Percentiles rank a stretch among this genome's conserved stretches.
phyloP scores from a whole-genome alignment of 2,113 vertebrate species.

The Neogobius melanostomus region DNA sequence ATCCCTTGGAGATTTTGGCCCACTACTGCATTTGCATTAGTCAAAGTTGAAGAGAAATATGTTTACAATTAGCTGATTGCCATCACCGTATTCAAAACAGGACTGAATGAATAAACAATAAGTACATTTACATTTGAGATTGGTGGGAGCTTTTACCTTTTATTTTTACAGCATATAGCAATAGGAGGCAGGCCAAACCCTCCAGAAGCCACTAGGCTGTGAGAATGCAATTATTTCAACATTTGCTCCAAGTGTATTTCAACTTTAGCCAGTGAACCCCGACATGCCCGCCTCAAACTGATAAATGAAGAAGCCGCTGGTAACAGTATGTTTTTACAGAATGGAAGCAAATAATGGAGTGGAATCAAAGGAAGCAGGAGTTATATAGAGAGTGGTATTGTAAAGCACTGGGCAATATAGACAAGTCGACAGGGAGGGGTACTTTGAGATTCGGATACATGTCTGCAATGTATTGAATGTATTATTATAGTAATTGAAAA shows the following conservation, averaged over 20 bases:
- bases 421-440: background rate
- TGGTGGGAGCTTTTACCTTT: background rate
- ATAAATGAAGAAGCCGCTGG: slow-evolving; percentile 32
- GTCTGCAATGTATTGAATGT: background rate
- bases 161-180: slow-evolving; percentile 1
- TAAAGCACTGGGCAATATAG: background rate
- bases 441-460: background rate
- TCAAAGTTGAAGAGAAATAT: no score
- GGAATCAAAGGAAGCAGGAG: slow-evolving; percentile 27
- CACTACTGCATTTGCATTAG: background rate
- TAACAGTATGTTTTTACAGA: slow-evolving; percentile 30
- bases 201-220: background rate
- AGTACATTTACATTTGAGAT: background rate
- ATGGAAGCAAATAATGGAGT: slow-evolving; percentile 12
- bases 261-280: slow-evolving; percentile 35
- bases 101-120: slow-evolving; percentile 19
- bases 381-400: slow-evolving; percentile 2
- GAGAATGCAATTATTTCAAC: slow-evolving; percentile 29
- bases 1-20: no score
- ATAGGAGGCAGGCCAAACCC: background rate
- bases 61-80: no score
- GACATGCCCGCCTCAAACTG: slow-evolving; percentile 1
- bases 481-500: no score
- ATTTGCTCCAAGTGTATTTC: slow-evolving; percentile 28
- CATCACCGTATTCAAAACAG: slow-evolving; percentile 16